Evolutionary conservation across 1,140 invertebrate genomes (phyloP).

Genomic region (Colletes latitarsis): DNA sequence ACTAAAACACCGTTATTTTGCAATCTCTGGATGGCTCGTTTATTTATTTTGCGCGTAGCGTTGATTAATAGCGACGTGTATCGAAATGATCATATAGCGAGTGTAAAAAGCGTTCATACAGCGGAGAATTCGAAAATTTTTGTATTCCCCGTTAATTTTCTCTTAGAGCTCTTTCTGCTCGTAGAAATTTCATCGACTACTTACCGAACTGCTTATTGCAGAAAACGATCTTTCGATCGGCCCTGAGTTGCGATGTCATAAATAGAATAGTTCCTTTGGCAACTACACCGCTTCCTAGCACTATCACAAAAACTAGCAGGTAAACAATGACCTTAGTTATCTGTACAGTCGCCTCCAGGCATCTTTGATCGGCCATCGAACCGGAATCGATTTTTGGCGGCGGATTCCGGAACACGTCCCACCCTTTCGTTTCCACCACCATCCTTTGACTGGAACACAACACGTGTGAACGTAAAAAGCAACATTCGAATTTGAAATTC

Average conservation of each 20-base stretch:
- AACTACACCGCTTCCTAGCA: conserved; percentile 90
- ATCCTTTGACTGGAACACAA: conserved; percentile 88
- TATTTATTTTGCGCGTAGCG: not conserved
- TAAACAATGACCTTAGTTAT: conserved; percentile 93
- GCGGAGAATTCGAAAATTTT: too few species aligned
- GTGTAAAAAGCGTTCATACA: too few species aligned
- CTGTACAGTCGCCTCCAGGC: conserved; percentile 92
- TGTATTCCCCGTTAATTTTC: not conserved
- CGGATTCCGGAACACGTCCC: conserved; percentile 96
- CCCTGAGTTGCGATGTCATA: conserved; percentile 94
- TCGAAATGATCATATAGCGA: too few species aligned
- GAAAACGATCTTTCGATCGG: conserved; percentile 87
- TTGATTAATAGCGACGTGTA: too few species aligned
- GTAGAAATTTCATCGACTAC: conserved; percentile 50
- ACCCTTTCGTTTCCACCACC: conserved; percentile 93
- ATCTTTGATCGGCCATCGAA: conserved; percentile 93
- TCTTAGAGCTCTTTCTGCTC: not conserved
- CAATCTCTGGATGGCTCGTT: not conserved
- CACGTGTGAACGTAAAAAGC: not conserved
- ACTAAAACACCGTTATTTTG: not conserved
- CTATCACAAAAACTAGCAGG: conserved; percentile 91
- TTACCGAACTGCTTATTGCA: conserved; percentile 92
- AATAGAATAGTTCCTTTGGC: conserved; percentile 93
- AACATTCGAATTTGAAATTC: not conserved
- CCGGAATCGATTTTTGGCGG: conserved; percentile 93